phyloP scores from a whole-genome alignment of 2,113 vertebrate species.

The Rafetus swinhoei region DNA sequence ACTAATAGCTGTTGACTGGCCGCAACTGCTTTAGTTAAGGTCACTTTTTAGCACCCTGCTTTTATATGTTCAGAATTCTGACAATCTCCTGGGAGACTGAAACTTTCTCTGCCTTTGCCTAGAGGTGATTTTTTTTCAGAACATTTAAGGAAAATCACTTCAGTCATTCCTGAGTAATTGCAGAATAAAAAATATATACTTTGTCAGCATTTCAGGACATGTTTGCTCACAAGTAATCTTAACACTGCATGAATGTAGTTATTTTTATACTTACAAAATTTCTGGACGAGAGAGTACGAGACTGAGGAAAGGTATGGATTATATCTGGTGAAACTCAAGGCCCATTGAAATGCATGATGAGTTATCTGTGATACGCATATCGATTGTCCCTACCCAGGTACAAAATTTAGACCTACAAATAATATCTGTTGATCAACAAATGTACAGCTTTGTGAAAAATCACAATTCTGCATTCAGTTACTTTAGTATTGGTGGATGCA shows the following conservation, averaged over 20 bases:
- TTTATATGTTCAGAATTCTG: neutral
- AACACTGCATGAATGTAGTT: neutral
- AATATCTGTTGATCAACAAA: neutral
- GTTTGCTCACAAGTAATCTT: neutral
- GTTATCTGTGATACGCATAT: neutral
- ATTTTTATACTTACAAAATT: neutral
- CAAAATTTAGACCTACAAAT: neutral
- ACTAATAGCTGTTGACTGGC: constrained; percentile 9
- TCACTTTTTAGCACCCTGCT: neutral
- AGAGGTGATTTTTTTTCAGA: neutral
- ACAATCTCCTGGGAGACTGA: neutral
- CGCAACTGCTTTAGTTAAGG: neutral
- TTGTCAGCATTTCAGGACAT: neutral
- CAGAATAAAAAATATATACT: neutral
- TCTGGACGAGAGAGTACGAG: fast-evolving
- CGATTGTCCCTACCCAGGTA: neutral
- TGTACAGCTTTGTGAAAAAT: neutral
- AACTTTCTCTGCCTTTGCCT: neutral
- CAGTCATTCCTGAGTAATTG: neutral
- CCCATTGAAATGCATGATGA: neutral
- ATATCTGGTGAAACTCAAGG: neutral
- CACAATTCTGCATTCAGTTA: fast-evolving
- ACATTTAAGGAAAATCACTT: neutral
- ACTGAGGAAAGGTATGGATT: neutral
- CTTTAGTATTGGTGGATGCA: neutral